Evolutionary conservation across 1,140 invertebrate species (phyloP).

Genomic region (Paraescarpia echinospica): DNA sequence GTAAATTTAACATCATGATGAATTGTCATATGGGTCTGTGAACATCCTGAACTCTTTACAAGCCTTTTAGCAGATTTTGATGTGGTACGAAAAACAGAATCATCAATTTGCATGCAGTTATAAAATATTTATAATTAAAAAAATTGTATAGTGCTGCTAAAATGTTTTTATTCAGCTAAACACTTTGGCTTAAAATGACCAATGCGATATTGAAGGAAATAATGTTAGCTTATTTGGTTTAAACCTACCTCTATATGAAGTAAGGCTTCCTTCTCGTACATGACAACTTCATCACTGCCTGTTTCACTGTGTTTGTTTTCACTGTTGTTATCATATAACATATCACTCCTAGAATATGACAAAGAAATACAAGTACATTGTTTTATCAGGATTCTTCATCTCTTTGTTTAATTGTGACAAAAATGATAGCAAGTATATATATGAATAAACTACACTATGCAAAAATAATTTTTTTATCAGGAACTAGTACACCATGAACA

Average conservation of each 20-base stretch:
- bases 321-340: background rate
- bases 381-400: background rate
- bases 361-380: background rate
- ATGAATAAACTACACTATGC: too few relatives aligned
- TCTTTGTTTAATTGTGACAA: background rate
- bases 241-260: background rate
- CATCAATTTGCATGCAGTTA: too few relatives aligned
- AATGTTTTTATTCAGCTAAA: too few relatives aligned
- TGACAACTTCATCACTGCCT: background rate
- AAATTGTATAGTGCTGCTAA: too few relatives aligned
- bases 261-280: background rate
- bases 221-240: background rate
- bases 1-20: background rate
- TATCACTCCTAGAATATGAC: background rate
- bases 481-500: background rate
- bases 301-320: background rate
- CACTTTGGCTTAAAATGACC: too few relatives aligned
- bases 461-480: too few relatives aligned
- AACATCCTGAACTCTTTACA: too few relatives aligned
- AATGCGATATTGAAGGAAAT: too few relatives aligned
- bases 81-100: too few relatives aligned
- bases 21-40: background rate
- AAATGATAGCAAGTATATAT: background rate
- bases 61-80: too few relatives aligned
- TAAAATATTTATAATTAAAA: too few relatives aligned